Evolutionary conservation across 2,113 vertebrate genomes (phyloP), one percentile per base, ranked within the genome.

Genomic region (Eurystomus gularis): DNA sequence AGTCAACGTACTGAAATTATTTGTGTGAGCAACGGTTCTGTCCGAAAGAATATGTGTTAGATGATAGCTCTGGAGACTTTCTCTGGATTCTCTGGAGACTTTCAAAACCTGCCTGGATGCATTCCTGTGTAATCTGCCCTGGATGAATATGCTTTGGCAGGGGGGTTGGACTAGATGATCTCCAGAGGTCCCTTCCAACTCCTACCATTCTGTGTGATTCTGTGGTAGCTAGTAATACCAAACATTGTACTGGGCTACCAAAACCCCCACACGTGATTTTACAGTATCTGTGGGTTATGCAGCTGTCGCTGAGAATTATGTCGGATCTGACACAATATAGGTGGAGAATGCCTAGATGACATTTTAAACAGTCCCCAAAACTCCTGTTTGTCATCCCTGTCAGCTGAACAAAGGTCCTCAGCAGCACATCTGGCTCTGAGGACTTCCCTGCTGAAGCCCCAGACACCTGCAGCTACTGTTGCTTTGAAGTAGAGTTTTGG

Each of bases 291-390:
- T 75, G 65, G 60, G 39, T 95, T 73, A 71, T 1, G 7, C 15
- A 35, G 76, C 52, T 2, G 5, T 72, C 1, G 4, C 51, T 42
- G 37, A 75, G 76, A 94, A 71, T 92, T 72, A 52, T 69, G 72
- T 88, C 71, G 64, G 13, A 48, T 86, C 60, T 77, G 90, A 78
- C 49, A 73, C 85, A 19, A 37, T 71, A 24, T 21, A 48, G 88
- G 71, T 62, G 0, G 3, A 90, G 70, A 86, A 90, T 3, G 24
- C 39, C 66, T 70, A 60, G 62, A 64, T 83, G 85, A 73, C 72
- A 66, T 92, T 95, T 96, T 71, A 42, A 88, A 78, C 52, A 66
- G 85, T 94, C 79, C 88, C 42, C 58, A 23, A 77, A 95, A 86
- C 76, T 95, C 82, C 54, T 19, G 33, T 75, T 90, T 39, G 44